Base-by-base conservation (phyloP, 2,797 vertebrate genomes). In the Aphelocoma californica region DNA sequence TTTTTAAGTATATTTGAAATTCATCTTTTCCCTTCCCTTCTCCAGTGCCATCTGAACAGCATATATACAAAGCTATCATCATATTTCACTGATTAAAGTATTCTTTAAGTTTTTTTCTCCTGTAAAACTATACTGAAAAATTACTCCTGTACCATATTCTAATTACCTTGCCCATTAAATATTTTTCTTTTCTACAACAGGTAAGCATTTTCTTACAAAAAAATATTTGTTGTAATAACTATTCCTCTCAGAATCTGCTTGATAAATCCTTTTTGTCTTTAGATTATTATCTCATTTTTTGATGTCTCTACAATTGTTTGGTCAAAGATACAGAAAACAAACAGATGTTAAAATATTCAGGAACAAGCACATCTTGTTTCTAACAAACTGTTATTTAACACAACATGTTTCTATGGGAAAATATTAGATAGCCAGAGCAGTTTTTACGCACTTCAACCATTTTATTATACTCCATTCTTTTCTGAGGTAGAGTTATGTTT, bases 21-120 rank as follows among this genome's bases (percentile, higher is more conserved):
- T 28, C 7, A 19, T 47, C 18, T 42, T 58, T 44, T 45, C 4
- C 9, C 1, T 66, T 8, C 29, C 26, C 10, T 60, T 53, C 19
- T 58, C 14, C 17, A 26, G 4, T 42, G 20, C 10, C 21, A 47
- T 61, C 11, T 88, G 31, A 24, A 73, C 2, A 5, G 8, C 6
- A 24, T 36, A 24, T 36, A 47, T 21, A 21, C 14, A 73, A 77
- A 56, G 3, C 6, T 53, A 29, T 70, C 17, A n/a, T 23, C 3
- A 0, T 5, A 36, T 31, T 36, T 7, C 8, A 14, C 3, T 15
- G 16, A n/a, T 32, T n/a, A 32, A 58, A 57, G 2, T 66, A 44
- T 53, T 45, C 3, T 80, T 84, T 42, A 44, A 62, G 2, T 1
- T 28, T 67, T 81, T 54, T 36, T 47, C 28, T 50, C 14, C 21